These are phyloP conservation scores for Casuarius casuarius DNA, from an alignment of 2,113 vertebrate species.

Conservation along the genomic window DNA sequence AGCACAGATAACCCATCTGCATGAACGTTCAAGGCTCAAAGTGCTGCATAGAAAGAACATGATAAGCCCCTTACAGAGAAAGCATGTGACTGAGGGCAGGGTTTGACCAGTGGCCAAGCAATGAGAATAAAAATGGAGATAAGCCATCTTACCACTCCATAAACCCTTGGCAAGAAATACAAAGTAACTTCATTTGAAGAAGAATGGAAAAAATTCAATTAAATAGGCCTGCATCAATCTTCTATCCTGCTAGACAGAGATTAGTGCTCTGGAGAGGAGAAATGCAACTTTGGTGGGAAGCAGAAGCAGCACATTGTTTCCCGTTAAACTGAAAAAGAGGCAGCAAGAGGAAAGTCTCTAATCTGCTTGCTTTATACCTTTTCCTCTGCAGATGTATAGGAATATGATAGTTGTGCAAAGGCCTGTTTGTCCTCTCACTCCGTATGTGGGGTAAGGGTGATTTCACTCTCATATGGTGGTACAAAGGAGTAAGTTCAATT, in stretches of 20 bases:
- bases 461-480: accelerated
- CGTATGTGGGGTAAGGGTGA: background rate
- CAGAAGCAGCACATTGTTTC: background rate
- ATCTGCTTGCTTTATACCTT: background rate
- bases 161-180: conserved; percentile 13
- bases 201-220: background rate
- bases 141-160: background rate
- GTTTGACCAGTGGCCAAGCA: conserved; percentile 17
- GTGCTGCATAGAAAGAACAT: background rate
- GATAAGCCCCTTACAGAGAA: background rate
- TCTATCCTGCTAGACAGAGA: background rate
- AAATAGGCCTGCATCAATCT: conserved; percentile 23
- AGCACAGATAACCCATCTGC: background rate
- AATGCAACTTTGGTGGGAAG: conserved; percentile 1
- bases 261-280: background rate
- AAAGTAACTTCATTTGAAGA: conserved; percentile 19
- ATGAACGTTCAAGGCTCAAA: background rate
- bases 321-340: background rate
- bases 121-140: conserved; percentile 12
- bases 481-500: background rate
- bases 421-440: background rate
- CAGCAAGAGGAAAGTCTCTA: background rate
- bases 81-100: background rate
- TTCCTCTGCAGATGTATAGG: background rate
- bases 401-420: background rate